Conservation (phyloP, 2,888 invertebrate species). For the Camponotus fellah region DNA sequence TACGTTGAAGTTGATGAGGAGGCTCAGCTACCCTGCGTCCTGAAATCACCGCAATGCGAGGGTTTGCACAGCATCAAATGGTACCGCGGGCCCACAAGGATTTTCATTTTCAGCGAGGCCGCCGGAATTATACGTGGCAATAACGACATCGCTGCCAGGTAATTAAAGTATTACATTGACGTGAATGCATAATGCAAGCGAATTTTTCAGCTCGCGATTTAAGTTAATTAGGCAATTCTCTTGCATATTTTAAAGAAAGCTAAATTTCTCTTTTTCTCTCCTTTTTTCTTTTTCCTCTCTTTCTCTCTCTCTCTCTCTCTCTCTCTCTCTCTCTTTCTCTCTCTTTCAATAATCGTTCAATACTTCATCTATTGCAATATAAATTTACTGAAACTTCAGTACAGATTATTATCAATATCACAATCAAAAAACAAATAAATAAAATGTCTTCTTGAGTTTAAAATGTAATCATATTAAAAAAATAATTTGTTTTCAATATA, state of each 20-base stretch:
- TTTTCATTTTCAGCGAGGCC: conserved; percentile 92
- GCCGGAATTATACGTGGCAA: conserved; percentile 90
- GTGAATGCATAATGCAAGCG: conserved; percentile 22
- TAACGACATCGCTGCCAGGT: conserved; percentile 92
- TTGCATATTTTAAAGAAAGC: neutral
- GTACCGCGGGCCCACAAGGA: conserved; percentile 91
- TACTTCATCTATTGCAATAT: neutral
- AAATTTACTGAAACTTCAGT: conserved; percentile 6
- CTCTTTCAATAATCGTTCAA: neutral
- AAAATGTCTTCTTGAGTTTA: neutral
- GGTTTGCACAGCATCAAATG: conserved; percentile 94
- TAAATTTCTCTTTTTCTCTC: conserved; percentile 1
- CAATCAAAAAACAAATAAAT: neutral
- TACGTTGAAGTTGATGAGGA: conserved; percentile 91
- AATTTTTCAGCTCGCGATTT: neutral
- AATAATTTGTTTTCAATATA: neutral
- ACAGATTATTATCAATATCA: neutral
- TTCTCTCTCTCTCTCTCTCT: too few relatives aligned
- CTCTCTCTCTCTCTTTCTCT: too few relatives aligned
- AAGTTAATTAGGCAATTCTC: conserved; percentile 21
- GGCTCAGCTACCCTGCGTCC: conserved; percentile 91
- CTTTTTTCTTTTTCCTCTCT: too few relatives aligned
- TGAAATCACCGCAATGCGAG: conserved; percentile 91
- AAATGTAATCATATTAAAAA: neutral
- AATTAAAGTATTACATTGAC: conserved; percentile 77